Conservation (phyloP, 2,888 invertebrate species). For the Azorinus chamasolen region DNA sequence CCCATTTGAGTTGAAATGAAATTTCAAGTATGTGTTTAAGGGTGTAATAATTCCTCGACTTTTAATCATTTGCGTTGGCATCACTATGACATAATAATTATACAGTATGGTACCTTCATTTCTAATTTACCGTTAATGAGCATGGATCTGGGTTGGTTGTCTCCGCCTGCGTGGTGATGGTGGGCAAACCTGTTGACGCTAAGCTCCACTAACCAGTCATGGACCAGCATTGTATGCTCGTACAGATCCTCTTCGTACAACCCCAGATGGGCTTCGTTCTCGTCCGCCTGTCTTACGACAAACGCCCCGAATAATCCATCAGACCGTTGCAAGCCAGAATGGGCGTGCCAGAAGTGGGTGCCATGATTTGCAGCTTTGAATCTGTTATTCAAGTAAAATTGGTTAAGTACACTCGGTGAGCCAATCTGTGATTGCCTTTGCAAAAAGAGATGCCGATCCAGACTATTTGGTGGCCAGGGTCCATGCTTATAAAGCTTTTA, state of each 20-base stretch:
- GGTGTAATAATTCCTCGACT: no score
- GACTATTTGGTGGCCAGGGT: no score
- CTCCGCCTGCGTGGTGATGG: slow-evolving; percentile 94
- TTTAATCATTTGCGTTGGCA: no score
- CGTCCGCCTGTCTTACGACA: slow-evolving; percentile 87
- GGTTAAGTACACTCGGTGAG: no score
- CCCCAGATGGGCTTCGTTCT: slow-evolving; percentile 94
- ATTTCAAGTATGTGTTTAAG: no score
- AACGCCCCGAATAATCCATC: slow-evolving; percentile 79
- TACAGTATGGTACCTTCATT: no score
- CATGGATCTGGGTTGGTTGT: slow-evolving; percentile 94
- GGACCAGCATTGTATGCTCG: slow-evolving; percentile 94
- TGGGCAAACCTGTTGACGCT: slow-evolving; percentile 92
- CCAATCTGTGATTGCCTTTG: no score
- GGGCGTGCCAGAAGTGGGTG: slow-evolving; percentile 82
- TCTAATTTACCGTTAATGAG: slow-evolving; percentile 92
- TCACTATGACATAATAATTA: no score
- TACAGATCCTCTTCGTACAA: slow-evolving; percentile 96
- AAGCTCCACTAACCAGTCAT: slow-evolving; percentile 93
- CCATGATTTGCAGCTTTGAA: slow-evolving; percentile 76
- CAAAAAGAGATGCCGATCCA: no score
- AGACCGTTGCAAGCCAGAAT: slow-evolving; percentile 77
- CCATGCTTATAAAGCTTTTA: no score
- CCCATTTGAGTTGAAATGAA: no score
- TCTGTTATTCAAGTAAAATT: slow-evolving; percentile 64